phyloP scores from a whole-genome alignment of 2,797 vertebrate species.

The Pyrocephalus nanus region DNA sequence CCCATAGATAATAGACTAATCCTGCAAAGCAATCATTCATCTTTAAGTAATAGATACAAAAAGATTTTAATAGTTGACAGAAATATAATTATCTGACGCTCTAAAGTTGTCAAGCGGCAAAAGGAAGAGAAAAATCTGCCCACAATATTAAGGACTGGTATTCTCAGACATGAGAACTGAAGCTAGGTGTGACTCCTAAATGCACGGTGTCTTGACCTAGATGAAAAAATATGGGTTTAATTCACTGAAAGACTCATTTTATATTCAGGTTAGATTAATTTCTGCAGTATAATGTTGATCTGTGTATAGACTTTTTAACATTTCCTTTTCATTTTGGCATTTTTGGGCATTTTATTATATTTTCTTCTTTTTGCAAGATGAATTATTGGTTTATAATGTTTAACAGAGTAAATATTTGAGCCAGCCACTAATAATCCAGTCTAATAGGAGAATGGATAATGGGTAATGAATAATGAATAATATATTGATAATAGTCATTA shows the following conservation, averaged over 20 bases:
- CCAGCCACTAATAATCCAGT: neutral
- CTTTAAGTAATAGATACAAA: neutral
- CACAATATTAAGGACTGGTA: neutral
- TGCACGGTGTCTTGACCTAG: neutral
- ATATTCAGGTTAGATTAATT: neutral
- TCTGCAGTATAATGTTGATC: neutral
- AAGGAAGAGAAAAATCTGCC: neutral
- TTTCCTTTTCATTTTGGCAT: neutral
- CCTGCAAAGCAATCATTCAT: neutral
- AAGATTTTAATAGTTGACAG: neutral
- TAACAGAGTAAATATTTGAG: neutral
- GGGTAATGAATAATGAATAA: neutral
- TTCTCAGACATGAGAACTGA: neutral
- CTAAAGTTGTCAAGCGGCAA: neutral
- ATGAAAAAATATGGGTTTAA: neutral
- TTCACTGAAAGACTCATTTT: neutral
- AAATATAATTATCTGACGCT: neutral
- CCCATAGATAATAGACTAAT: neutral
- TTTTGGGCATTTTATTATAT: neutral
- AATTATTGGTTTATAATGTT: neutral
- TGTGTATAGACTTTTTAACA: neutral
- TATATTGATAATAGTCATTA: neutral
- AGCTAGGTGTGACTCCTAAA: neutral
- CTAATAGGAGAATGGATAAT: neutral
- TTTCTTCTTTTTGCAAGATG: neutral